Evolutionary conservation across 2,888 invertebrate species (phyloP), one percentile per base, ranked within the genome.

Genomic region (Drosophila formosana): DNA sequence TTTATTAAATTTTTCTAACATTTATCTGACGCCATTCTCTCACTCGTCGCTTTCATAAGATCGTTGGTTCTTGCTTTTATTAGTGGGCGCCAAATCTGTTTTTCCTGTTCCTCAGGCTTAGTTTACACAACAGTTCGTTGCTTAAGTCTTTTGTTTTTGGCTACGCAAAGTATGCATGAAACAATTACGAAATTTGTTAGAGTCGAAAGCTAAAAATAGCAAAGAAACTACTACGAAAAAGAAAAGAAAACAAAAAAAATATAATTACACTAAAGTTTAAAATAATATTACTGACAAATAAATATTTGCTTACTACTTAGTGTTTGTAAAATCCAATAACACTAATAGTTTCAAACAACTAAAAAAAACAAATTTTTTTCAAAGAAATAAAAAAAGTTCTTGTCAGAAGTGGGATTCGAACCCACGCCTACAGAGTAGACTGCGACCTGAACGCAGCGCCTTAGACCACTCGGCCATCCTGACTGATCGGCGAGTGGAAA

Each of bases 401-500:
- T 67, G 70, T 90, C 90, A 90, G 90, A 90, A 90, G 90, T 89
- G 90, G 90, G 89, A 90, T 90, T 90, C 82, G 90, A 90, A 90
- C 89, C 90, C 90, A 89, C 89, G 90, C 89, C 89, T 89, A 90
- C 90, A 88, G 82, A 85, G 89, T 90, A 87, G 90, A 90, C 89
- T 89, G 89, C 89, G 89, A 89, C 90, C 90, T 90, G 90, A 90
- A 90, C 90, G 90, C 90, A 90, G 90, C 90, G 90, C 90, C 90
- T 90, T 90, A 90, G 90, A 90, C 90, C 72, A 47, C 72, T 72
- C 71, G 71, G 66, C 71, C 66, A 72, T 66, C 66, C 72, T 72
- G 72, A 71, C 90, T 7, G 3, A 1, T 37, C n/a, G n/a, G 3
- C 2, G 2, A 0, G n/a, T n/a, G 37, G n/a, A 11, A 37, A 37